Percentiles rank a stretch among this genome's conserved stretches.
Evolutionary conservation across 53 echinoderm and acorn worm genomes (phyloP).

Genomic region (Apostichopus leukothele): DNA sequence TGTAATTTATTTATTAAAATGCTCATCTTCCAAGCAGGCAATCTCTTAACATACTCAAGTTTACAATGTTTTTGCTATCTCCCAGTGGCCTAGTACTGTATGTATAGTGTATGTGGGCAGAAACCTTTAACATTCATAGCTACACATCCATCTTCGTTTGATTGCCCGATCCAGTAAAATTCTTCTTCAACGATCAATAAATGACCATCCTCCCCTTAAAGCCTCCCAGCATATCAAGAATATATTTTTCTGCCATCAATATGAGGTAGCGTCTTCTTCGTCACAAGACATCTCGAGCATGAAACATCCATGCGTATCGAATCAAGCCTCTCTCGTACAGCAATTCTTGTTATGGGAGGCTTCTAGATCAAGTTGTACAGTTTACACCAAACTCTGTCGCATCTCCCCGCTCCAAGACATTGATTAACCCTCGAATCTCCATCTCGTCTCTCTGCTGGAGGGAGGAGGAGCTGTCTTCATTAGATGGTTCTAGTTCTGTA

Average conservation of each 20-base stretch:
- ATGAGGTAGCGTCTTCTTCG: not conserved
- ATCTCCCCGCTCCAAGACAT: not conserved
- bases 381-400: not conserved
- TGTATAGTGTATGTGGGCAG: no score
- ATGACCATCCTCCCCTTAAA: not conserved
- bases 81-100: no score
- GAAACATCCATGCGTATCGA: not conserved
- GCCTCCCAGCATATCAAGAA: not conserved
- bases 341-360: not conserved
- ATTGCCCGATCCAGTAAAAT: not conserved
- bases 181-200: not conserved
- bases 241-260: not conserved
- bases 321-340: not conserved
- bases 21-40: no score
- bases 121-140: not conserved
- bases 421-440: not conserved
- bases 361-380: not conserved
- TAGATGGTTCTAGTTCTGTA: not conserved
- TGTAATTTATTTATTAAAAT: no score
- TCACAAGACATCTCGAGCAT: not conserved
- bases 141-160: not conserved
- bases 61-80: no score
- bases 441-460: not conserved
- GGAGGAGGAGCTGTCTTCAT: not conserved
- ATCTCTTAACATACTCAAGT: no score